Conservation (phyloP, 2,797 vertebrate species). For the Florisuga fusca region DNA sequence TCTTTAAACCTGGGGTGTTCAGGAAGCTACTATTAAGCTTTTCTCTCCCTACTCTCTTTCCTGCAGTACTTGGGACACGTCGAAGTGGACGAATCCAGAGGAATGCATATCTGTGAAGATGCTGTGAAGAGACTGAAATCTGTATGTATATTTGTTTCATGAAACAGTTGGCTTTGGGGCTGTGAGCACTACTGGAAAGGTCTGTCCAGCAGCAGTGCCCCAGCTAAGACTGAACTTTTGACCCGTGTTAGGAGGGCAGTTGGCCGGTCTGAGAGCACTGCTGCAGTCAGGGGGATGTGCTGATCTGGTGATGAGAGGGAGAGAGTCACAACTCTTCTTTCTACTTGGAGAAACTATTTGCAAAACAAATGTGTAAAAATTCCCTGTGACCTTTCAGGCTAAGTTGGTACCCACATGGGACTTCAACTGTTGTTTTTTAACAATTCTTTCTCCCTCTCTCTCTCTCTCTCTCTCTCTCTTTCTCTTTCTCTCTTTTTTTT, state of each 20-base stretch:
- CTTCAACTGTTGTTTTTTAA: conserved; percentile 62
- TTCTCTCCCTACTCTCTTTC: conserved; percentile 1
- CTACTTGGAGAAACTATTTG: conserved; percentile 53
- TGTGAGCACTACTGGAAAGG: conserved; percentile 16
- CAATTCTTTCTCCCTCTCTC: conserved; percentile 54
- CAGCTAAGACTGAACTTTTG: conserved; percentile 42
- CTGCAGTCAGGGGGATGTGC: conserved; percentile 12
- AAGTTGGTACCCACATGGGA: conserved; percentile 54
- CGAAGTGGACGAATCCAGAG: conserved; percentile 98
- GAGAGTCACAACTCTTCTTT: conserved; percentile 53
- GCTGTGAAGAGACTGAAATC: conserved; percentile 97
- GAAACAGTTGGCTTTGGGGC: conserved; percentile 12
- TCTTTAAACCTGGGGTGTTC: background rate
- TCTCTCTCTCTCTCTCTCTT: background rate
- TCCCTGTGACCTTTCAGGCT: conserved; percentile 52
- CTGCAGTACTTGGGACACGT: conserved; percentile 96
- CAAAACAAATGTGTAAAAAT: conserved; percentile 58
- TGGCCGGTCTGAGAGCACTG: background rate
- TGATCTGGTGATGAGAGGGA: conserved; percentile 38
- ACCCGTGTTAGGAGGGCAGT: conserved; percentile 53
- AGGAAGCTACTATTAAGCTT: background rate
- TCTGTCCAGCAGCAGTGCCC: background rate
- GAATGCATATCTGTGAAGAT: conserved; percentile 99
- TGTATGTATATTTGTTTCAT: conserved; percentile 86
- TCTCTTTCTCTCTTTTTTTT: background rate